A percentile compares a stretch with the other conserved stretches of the same genome.
These are phyloP conservation scores for Acrocera orbiculus DNA, from an alignment of 2,888 invertebrate genomes.

Conservation along the genomic window DNA sequence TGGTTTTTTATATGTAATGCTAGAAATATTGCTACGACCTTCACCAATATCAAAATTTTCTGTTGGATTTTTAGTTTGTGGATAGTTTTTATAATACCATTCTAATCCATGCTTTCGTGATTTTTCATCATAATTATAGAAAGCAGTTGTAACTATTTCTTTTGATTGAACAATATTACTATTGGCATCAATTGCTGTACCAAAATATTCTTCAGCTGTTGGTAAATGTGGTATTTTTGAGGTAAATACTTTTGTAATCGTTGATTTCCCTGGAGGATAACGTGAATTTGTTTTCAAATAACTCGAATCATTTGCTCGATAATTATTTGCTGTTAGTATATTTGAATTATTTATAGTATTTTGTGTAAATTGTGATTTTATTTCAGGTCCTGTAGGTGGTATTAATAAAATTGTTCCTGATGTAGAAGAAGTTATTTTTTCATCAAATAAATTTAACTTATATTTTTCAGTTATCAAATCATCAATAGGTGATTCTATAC, in stretches of 20 bases:
- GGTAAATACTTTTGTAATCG: constrained; percentile 41
- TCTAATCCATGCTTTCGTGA: constrained; percentile 42
- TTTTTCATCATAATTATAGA: constrained; percentile 30
- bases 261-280: constrained; percentile 35
- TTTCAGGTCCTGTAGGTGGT: constrained; percentile 28
- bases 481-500: too few species aligned
- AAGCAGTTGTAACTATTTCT: constrained; percentile 20
- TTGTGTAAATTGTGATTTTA: constrained; percentile 18
- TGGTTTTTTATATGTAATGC: too few species aligned
- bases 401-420: constrained; percentile 28
- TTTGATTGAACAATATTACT: constrained; percentile 11
- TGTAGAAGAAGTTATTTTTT: too few species aligned
- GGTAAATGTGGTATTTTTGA: constrained; percentile 24
- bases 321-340: not conserved
- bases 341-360: constrained; percentile 4
- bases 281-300: constrained; percentile 9
- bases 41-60: too few species aligned
- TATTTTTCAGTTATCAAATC: too few species aligned
- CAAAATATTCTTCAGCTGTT: constrained; percentile 28
- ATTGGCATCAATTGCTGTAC: constrained; percentile 17
- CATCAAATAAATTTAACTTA: too few species aligned
- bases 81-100: constrained; percentile 76
- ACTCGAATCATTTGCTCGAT: constrained; percentile 1
- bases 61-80: not conserved
- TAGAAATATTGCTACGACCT: too few species aligned